phyloP scores from a whole-genome alignment of 1,140 invertebrate species.

The Varroa destructor region DNA sequence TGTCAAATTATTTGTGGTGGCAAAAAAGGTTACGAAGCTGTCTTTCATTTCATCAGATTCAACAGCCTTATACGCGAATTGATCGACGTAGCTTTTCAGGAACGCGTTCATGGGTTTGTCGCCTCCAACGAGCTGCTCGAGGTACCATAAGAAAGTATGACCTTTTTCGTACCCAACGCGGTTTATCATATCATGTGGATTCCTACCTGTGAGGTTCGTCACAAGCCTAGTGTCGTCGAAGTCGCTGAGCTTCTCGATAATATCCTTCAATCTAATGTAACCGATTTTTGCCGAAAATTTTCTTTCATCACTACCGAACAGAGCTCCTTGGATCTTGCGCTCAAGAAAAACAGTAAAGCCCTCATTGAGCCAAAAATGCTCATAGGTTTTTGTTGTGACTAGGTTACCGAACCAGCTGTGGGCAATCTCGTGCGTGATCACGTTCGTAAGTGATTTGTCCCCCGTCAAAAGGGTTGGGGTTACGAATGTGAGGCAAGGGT shows the following conservation, averaged over 20 bases:
- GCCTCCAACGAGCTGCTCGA: slow-evolving; percentile 62
- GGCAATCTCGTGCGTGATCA: slow-evolving; percentile 84
- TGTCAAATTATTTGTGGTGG: slow-evolving; percentile 40
- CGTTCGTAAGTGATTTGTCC: slow-evolving; percentile 69
- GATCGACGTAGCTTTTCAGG: slow-evolving; percentile 62
- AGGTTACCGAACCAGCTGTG: slow-evolving; percentile 94
- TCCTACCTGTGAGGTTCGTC: slow-evolving; percentile 59
- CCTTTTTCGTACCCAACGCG: slow-evolving; percentile 84
- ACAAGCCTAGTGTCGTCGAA: slow-evolving; percentile 55
- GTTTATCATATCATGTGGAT: slow-evolving; percentile 84
- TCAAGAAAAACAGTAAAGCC: slow-evolving; percentile 87
- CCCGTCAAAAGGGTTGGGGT: slow-evolving; percentile 81
- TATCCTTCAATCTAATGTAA: slow-evolving; percentile 47
- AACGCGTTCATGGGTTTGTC: slow-evolving; percentile 66
- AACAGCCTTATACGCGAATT: slow-evolving; percentile 68
- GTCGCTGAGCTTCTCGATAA: slow-evolving; percentile 54
- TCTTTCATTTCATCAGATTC: slow-evolving; percentile 64
- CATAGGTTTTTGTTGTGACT: slow-evolving; percentile 78
- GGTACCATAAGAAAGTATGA: slow-evolving; percentile 66
- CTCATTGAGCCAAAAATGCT: slow-evolving; percentile 95
- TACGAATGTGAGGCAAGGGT: slow-evolving; percentile 86
- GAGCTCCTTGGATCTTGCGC: slow-evolving; percentile 59
- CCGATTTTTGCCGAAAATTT: slow-evolving; percentile 58
- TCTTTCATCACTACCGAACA: slow-evolving; percentile 51
- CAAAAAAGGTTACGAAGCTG: slow-evolving; percentile 66